Evolutionary conservation across 2,888 invertebrate species (phyloP).

Genomic region (Labia minor): DNA sequence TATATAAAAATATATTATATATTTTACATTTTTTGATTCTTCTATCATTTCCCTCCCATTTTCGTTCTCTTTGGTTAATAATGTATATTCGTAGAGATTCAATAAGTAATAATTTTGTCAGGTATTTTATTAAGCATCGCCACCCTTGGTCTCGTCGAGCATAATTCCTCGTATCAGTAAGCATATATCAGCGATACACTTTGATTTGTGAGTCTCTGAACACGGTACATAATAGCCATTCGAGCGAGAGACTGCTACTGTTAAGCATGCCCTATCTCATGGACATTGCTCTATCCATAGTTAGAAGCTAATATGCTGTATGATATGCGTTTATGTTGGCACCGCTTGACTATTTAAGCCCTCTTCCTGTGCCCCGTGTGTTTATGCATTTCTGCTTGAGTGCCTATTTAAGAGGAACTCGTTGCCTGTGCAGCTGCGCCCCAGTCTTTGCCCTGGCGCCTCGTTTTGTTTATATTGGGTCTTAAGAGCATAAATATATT

Average conservation of each 20-base stretch:
- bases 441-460: too few relatives aligned
- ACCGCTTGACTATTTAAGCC: constrained; percentile 2
- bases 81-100: too few relatives aligned
- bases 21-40: too few relatives aligned
- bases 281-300: not conserved
- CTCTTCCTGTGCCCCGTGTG: not conserved
- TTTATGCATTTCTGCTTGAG: not conserved
- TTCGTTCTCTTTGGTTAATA: too few relatives aligned
- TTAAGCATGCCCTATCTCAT: not conserved
- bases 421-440: not conserved
- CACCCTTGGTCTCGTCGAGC: too few relatives aligned
- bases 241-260: not conserved
- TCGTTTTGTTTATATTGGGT: too few relatives aligned
- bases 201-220: not conserved
- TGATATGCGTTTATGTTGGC: not conserved
- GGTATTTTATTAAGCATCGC: too few relatives aligned
- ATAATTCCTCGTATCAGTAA: not conserved
- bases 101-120: too few relatives aligned
- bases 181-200: not conserved
- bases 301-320: constrained; percentile 1
- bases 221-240: not conserved
- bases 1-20: too few relatives aligned
- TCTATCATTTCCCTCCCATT: too few relatives aligned
- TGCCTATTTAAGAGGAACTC: not conserved
- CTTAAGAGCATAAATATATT: too few relatives aligned